Base-by-base conservation (phyloP, 2,888 invertebrate genomes). In the Trypoxylon attenuatum region DNA sequence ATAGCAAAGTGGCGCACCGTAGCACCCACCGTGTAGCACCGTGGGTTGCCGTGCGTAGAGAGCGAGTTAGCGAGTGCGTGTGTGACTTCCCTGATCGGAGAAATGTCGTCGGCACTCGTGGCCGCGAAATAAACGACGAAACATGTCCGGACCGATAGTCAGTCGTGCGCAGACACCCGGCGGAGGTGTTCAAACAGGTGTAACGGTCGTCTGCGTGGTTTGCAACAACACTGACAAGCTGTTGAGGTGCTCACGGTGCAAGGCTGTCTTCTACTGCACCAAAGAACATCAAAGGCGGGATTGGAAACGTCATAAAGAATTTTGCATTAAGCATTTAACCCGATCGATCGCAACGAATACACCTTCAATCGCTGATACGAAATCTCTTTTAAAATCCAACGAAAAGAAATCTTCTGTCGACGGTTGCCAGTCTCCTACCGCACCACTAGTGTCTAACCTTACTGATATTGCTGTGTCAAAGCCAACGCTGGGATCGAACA, bases 251-350 rank as follows among this genome's bases (percentile, higher is more conserved):
- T 91, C 91, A 73, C 91, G 93, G 76, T 96, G 96, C 86, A 92
- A 92, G 82, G 87, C 87, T 63, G 89, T 91, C 50, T 92, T 91
- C 87, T 96, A 96, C 87, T 96, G 95, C 87, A 92, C 92, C 63
- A 92, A 91, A 76, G 92, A 92, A 69, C 95, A 96, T 85, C 95
- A 95, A 87, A 91, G 90, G 70, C 88, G 91, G 79, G 93, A 95
- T 84, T 95, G 95, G 95, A 92, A 91, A 82, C 89, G 88, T 73
- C 95, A 96, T 83, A 94, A 92, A 88, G 87, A 87, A 49, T 71
- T 78, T 58, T 85, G 86, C 49, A 55, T 59, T 13, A 55, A 56
- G 52, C 71, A 65, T 38, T 63, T 73, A 3, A 38, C 50, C 18
- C 54, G 54, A 43, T 53, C 62, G 49, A 29, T 54, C 43, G 25